phyloP scores from a whole-genome alignment of 2,888 invertebrate species.

The Thymelicus acteon region DNA sequence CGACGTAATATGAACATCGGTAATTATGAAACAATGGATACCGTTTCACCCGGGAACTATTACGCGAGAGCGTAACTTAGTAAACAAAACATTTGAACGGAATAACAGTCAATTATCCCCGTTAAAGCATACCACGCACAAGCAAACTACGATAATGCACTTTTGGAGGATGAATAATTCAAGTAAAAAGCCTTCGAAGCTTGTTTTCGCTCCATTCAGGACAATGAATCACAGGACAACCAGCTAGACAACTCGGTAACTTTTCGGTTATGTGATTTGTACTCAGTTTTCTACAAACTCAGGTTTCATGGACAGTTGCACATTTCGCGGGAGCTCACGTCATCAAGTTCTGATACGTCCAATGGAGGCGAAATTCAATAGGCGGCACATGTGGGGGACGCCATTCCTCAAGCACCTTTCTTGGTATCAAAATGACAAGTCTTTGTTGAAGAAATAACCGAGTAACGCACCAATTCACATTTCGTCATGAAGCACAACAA shows the following conservation, averaged over 20 bases:
- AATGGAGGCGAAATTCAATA: conserved; percentile 70
- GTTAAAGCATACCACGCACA: conserved; percentile 44
- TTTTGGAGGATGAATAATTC: conserved; percentile 27
- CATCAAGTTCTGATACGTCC: conserved; percentile 69
- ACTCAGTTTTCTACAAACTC: conserved; percentile 55
- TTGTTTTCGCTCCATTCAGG: conserved; percentile 66
- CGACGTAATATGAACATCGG: conserved; percentile 14
- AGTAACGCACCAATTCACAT: conserved; percentile 71
- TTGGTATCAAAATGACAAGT: conserved; percentile 86
- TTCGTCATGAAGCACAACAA: conserved; percentile 63
- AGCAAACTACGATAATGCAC: conserved; percentile 31
- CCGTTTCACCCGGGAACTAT: conserved; percentile 28
- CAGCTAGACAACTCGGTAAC: conserved; percentile 63
- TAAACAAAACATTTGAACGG: conserved; percentile 77
- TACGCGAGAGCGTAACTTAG: conserved; percentile 55
- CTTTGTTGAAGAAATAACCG: conserved; percentile 77
- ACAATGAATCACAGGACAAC: conserved; percentile 73
- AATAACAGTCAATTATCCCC: conserved; percentile 51
- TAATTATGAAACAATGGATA: conserved; percentile 27
- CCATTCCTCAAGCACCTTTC: conserved; percentile 89
- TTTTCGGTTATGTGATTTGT: conserved; percentile 54
- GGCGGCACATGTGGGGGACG: conserved; percentile 89
- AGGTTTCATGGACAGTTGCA: conserved; percentile 59
- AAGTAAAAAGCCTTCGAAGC: conserved; percentile 49
- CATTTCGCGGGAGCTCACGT: conserved; percentile 67